A percentile compares a stretch with the other conserved stretches of the same genome.
Evolutionary conservation across 2,888 invertebrate species (phyloP).

Genomic region (Eledona agricola): DNA sequence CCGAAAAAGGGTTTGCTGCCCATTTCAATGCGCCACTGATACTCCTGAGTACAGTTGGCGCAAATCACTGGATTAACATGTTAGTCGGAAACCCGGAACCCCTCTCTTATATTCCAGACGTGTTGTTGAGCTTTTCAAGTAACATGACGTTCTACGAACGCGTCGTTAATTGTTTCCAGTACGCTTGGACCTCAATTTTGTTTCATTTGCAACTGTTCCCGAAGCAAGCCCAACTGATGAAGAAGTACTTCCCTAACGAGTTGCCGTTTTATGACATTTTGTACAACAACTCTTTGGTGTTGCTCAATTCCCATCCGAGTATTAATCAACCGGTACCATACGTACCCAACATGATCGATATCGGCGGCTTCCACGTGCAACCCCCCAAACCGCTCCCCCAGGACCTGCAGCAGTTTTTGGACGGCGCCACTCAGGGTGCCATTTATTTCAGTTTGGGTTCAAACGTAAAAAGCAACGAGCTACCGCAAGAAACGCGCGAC

Average conservation of each 20-base stretch:
- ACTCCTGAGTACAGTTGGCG: constrained; percentile 61
- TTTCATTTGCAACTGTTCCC: constrained; percentile 41
- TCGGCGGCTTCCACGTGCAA: constrained; percentile 66
- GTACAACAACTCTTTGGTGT: constrained; percentile 49
- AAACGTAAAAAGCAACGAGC: constrained; percentile 53
- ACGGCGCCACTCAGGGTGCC: constrained; percentile 57
- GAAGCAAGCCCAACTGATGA: constrained; percentile 47
- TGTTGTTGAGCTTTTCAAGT: constrained; percentile 51
- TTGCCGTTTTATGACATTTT: constrained; percentile 47
- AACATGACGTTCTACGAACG: constrained; percentile 66
- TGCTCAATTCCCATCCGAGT: constrained; percentile 63
- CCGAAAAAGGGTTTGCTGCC: constrained; percentile 58
- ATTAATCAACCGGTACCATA: constrained; percentile 63
- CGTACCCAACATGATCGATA: constrained; percentile 66
- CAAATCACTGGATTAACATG: constrained; percentile 62
- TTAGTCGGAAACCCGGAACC: constrained; percentile 64
- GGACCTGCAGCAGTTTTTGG: constrained; percentile 57
- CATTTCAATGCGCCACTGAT: constrained; percentile 58
- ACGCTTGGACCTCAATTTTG: constrained; percentile 48
- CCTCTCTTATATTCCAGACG: constrained; percentile 64
- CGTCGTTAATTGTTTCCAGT: constrained; percentile 63
- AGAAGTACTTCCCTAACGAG: constrained; percentile 51
- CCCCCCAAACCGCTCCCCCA: constrained; percentile 42
- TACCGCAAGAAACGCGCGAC: constrained; percentile 51
- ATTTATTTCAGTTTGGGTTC: constrained; percentile 62